Conservation (phyloP, 2,888 invertebrate genomes). For the Sipha maydis region DNA sequence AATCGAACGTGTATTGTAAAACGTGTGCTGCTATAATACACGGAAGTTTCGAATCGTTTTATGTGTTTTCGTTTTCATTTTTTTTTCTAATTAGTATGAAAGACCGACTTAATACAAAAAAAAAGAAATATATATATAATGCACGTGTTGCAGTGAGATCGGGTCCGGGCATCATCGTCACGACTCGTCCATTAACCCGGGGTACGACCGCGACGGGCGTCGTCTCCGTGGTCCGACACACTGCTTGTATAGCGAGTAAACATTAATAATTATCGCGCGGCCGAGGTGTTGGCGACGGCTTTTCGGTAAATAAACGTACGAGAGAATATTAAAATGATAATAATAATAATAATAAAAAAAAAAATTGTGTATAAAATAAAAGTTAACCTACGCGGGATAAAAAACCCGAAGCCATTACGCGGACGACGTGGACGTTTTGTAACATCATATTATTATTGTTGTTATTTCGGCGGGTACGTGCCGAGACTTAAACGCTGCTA, state of each 20-base stretch:
- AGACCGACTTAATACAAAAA: background rate
- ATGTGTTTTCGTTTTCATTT: background rate
- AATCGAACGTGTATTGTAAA: too few relatives aligned
- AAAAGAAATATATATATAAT: too few relatives aligned
- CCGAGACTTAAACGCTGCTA: slow-evolving; percentile 2
- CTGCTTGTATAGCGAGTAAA: background rate
- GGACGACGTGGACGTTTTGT: background rate
- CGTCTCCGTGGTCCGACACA: background rate
- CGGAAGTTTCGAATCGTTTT: background rate
- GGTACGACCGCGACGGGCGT: background rate
- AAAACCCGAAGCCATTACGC: background rate
- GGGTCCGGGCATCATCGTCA: background rate
- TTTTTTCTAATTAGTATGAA: background rate
- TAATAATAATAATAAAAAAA: background rate
- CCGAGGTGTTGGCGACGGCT: slow-evolving; percentile 30
- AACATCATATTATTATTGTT: background rate
- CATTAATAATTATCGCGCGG: slow-evolving; percentile 30
- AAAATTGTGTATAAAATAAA: background rate
- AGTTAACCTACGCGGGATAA: background rate
- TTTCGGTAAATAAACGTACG: slow-evolving; percentile 7
- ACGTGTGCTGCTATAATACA: background rate
- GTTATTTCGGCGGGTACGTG: slow-evolving; percentile 3
- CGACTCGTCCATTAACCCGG: background rate
- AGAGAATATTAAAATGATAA: background rate
- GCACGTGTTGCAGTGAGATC: background rate